Evolutionary conservation across 1,140 invertebrate genomes (phyloP), one percentile per base, ranked within the genome.

Genomic region (Brachionus plicatilis): DNA sequence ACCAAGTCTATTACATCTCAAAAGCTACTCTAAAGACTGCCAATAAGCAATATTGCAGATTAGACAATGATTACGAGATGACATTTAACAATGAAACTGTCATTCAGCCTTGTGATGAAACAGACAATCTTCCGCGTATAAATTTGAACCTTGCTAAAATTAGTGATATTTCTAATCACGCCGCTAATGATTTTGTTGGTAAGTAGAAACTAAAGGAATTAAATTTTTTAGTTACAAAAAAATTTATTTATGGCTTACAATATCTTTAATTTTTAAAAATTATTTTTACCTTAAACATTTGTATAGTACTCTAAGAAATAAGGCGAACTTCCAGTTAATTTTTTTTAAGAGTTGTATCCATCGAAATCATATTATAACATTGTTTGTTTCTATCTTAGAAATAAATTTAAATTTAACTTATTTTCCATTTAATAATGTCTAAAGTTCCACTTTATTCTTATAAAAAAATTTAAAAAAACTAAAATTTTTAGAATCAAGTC

Each of bases 41-140:
- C 0, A 98, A 99, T 88, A 97, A 96, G 88, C 92, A 95, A 87
- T 99, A 92, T 87, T 92, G 92, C 14, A 92, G 90, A 56, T 88
- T 97, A 11, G 94, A 95, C 68, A 96, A 98, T 89, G 95, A 98
- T 88, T 99, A 98, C 88, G 97, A 99, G 88, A 94, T 99, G 92
- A 94, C 94, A 0, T 93, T 99, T 86, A 93, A 90, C n/a, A 89
- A 90, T 20, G 94, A 97, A 43, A 94, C 95, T 0, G 91, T 85
- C 1, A 88, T 90, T 76, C 87, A 88, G 66, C 85, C 86, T 3
- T 90, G 88, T 85, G 87, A 92, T 84, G 93, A 93, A 9, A 92
- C 93, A 60, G 87, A 88, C 17, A 37, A 83, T 20, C 92, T 97
- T 86, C 96, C 96, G 1, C 91, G 91, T 29, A 90, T 96, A n/a